Evolutionary conservation across 2,797 vertebrate genomes (phyloP).

Genomic region (Sebastes diaconus): DNA sequence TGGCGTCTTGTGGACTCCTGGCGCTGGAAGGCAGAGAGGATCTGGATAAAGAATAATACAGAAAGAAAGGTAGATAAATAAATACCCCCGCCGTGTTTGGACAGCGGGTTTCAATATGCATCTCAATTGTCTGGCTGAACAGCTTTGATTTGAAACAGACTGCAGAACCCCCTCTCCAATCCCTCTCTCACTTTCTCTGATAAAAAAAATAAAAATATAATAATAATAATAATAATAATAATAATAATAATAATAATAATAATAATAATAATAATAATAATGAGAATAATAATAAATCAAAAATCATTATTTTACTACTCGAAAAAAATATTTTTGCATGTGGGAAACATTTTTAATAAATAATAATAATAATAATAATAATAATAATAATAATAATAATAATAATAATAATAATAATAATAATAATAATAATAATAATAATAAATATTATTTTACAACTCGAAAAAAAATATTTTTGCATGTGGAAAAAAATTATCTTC

Average conservation of each 20-base stretch:
- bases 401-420: conserved; percentile 11
- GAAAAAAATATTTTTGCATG: neutral
- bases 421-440: neutral
- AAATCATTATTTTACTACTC: neutral
- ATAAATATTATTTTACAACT: neutral
- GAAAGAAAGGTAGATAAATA: conserved; percentile 68
- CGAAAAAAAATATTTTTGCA: neutral
- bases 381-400: conserved; percentile 9
- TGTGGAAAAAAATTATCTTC: neutral
- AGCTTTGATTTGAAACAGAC: conserved; percentile 59
- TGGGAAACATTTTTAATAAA: neutral
- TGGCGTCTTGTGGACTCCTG: conserved; percentile 93
- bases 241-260: conserved; percentile 11
- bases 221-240: conserved; percentile 11
- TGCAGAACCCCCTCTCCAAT: neutral
- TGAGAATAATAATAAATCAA: neutral
- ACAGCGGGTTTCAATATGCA: conserved; percentile 74
- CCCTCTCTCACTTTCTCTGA: neutral
- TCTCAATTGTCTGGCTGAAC: conserved; percentile 62
- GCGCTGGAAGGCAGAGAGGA: conserved; percentile 86
- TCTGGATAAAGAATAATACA: conserved; percentile 70
- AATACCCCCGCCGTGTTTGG: conserved; percentile 73
- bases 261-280: conserved; percentile 2
- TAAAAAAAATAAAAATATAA: neutral
- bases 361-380: conserved; percentile 5